Conservation (phyloP, 2,113 vertebrate genomes). For the Nannobrachium achirus region DNA sequence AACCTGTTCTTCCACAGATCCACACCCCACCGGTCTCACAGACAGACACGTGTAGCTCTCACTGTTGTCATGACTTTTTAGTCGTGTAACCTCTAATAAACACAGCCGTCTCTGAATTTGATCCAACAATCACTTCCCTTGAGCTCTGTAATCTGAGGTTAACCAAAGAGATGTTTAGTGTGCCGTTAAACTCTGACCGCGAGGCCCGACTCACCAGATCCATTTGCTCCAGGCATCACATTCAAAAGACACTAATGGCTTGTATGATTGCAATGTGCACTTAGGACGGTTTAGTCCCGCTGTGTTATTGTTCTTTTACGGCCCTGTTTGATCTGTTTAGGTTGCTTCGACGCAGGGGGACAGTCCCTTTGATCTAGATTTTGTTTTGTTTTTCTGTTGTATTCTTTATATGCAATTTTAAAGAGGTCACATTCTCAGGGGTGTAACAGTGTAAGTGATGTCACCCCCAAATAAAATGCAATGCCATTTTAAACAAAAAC, state of each 20-base stretch:
- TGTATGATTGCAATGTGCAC: constrained; percentile 37
- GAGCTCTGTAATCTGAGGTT: constrained; percentile 67
- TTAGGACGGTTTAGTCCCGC: constrained; percentile 41
- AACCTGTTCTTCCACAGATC: background rate
- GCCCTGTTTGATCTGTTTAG: constrained; percentile 19
- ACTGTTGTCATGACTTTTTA: constrained; percentile 25
- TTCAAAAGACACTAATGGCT: constrained; percentile 39
- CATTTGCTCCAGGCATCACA: constrained; percentile 33
- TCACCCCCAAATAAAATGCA: constrained; percentile 32
- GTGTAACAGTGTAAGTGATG: background rate
- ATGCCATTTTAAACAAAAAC: constrained; percentile 19
- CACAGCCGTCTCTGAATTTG: constrained; percentile 46
- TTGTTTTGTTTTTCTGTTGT: background rate
- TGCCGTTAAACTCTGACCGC: constrained; percentile 35
- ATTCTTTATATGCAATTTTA: constrained; percentile 2
- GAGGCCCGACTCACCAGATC: constrained; percentile 18
- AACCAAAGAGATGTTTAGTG: constrained; percentile 52
- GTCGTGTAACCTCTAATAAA: constrained; percentile 43
- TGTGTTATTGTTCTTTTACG: constrained; percentile 13
- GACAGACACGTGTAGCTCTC: constrained; percentile 30
- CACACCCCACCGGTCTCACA: background rate
- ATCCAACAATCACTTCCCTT: constrained; percentile 47
- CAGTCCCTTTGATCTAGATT: constrained; percentile 12
- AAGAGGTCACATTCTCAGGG: constrained; percentile 30
- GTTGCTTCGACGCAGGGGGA: background rate